phyloP scores from a whole-genome alignment of 1,140 invertebrate species.

The Platyura marginata region DNA sequence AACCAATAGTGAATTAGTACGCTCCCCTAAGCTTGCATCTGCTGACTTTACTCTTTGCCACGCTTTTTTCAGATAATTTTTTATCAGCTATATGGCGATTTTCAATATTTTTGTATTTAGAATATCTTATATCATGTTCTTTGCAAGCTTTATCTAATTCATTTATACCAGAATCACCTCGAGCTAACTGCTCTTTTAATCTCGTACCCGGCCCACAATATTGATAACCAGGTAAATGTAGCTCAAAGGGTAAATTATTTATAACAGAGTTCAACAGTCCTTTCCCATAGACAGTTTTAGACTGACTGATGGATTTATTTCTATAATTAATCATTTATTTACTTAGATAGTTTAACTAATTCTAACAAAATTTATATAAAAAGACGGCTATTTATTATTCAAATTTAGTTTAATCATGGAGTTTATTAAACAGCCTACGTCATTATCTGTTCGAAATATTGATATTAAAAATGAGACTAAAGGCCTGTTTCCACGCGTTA shows the following conservation, averaged over 20 bases:
- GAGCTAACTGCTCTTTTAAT: slow-evolving; percentile 13
- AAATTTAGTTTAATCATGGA: too few relatives aligned
- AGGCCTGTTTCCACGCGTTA: too few relatives aligned
- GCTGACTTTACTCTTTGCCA: slow-evolving; percentile 1
- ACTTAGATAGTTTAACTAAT: too few relatives aligned
- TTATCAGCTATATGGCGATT: slow-evolving; percentile 22
- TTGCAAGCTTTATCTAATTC: slow-evolving; percentile 14
- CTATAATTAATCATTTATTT: too few relatives aligned
- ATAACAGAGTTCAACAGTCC: slow-evolving; percentile 19
- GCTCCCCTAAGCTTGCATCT: neutral
- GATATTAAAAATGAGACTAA: too few relatives aligned
- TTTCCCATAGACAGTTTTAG: too few relatives aligned
- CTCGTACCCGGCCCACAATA: slow-evolving; percentile 29
- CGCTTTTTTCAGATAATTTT: neutral
- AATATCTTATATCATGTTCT: slow-evolving; percentile 21
- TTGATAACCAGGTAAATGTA: slow-evolving; percentile 26
- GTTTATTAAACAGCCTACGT: too few relatives aligned
- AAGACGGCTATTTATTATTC: too few relatives aligned
- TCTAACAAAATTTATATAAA: too few relatives aligned
- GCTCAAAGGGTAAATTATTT: slow-evolving; percentile 24
- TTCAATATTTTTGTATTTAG: slow-evolving; percentile 14
- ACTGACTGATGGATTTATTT: too few relatives aligned
- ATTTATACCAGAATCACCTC: slow-evolving; percentile 16
- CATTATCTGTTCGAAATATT: too few relatives aligned
- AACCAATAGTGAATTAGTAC: neutral